Conservation (phyloP, 2,113 vertebrate genomes). For the Hemiprocne comata region DNA sequence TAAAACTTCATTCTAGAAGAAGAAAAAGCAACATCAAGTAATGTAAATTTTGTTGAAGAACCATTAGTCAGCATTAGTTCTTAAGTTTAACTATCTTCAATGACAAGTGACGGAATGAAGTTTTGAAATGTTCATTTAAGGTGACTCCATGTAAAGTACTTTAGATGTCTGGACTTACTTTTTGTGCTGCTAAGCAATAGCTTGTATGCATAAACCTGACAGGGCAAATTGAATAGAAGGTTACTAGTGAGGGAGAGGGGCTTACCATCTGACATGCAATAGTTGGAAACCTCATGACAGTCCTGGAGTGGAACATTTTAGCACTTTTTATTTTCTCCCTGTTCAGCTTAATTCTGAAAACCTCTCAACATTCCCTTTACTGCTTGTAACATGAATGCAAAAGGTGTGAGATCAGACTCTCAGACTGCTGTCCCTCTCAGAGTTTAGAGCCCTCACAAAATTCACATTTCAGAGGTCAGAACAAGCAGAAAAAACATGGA, state of each 20-base stretch:
- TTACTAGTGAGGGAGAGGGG: background rate
- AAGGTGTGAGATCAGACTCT: background rate
- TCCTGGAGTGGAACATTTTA: background rate
- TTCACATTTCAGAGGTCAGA: background rate
- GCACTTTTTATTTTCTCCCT: background rate
- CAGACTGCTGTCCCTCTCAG: background rate
- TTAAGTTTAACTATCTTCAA: background rate
- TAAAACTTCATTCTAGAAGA: background rate
- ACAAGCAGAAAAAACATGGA: background rate
- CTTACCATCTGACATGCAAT: background rate
- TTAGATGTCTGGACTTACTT: background rate
- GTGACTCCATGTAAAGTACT: background rate
- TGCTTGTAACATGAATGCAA: background rate
- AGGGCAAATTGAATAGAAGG: background rate
- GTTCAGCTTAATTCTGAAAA: background rate
- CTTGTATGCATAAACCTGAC: background rate
- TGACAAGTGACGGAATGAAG: background rate
- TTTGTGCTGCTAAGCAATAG: background rate
- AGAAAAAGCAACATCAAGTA: background rate
- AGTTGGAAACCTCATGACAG: background rate
- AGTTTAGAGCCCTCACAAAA: background rate
- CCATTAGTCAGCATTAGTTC: background rate
- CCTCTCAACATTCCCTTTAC: background rate
- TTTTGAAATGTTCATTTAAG: background rate
- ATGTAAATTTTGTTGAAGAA: background rate